Evolutionary conservation across 2,888 invertebrate species (phyloP).

Genomic region (Stegophylla sp.): DNA sequence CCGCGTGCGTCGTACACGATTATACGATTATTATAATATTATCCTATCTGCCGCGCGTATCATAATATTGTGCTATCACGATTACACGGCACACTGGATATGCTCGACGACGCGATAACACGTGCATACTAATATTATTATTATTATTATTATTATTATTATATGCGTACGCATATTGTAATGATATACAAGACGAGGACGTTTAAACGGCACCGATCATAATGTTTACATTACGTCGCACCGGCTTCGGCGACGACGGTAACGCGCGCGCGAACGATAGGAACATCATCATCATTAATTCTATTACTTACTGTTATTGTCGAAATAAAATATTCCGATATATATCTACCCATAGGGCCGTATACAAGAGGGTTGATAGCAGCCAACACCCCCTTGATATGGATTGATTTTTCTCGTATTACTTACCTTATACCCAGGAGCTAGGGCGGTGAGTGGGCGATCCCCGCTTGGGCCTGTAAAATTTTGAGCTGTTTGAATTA

Average conservation of each 20-base stretch:
- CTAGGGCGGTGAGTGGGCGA: no score
- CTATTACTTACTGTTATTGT: not conserved
- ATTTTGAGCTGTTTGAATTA: no score
- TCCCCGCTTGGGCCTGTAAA: no score
- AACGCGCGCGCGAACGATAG: not conserved
- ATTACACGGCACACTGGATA: slow-evolving; percentile 7
- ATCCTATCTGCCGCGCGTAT: slow-evolving; percentile 18
- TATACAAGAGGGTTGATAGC: no score
- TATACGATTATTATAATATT: not conserved
- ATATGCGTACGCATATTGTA: not conserved
- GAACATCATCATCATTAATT: not conserved
- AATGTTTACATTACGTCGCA: not conserved
- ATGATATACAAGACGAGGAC: not conserved
- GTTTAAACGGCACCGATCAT: not conserved
- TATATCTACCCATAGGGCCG: no score
- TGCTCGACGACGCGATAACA: not conserved
- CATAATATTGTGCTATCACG: slow-evolving; percentile 38
- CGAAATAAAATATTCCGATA: no score
- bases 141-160: slow-evolving; percentile 1
- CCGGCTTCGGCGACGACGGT: not conserved
- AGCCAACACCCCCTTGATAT: no score
- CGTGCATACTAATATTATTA: not conserved
- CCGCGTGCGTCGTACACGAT: not conserved
- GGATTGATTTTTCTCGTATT: no score
- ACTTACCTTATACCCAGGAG: no score